Percentiles rank a stretch among this genome's conserved stretches.
Conservation (phyloP, 2,888 invertebrate genomes). For the Drosophila eohydei region DNA sequence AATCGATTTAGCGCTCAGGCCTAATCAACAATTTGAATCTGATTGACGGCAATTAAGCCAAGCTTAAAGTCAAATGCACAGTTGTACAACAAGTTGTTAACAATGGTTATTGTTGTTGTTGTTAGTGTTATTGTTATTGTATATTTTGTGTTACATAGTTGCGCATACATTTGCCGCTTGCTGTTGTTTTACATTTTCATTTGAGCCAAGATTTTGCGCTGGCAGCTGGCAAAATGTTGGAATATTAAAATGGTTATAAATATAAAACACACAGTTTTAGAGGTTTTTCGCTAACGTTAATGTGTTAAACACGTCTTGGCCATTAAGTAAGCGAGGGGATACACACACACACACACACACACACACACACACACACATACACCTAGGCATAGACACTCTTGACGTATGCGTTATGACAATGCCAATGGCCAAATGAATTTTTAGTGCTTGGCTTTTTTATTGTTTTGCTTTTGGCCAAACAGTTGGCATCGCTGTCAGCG, state of each 20-base stretch:
- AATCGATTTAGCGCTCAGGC: neutral
- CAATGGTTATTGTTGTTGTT: slow-evolving; percentile 48
- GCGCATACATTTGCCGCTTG: slow-evolving; percentile 44
- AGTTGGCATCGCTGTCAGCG: slow-evolving; percentile 41
- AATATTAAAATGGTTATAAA: slow-evolving; percentile 59
- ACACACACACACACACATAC: neutral
- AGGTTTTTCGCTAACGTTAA: slow-evolving; percentile 62
- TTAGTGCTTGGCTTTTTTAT: slow-evolving; percentile 36
- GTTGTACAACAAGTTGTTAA: slow-evolving; percentile 65
- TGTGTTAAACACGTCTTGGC: slow-evolving; percentile 78
- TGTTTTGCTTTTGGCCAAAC: slow-evolving; percentile 49
- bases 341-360: slow-evolving; percentile 15
- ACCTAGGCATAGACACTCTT: slow-evolving; percentile 28
- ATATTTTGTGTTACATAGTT: slow-evolving; percentile 32
- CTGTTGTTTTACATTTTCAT: slow-evolving; percentile 48
- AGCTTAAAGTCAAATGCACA: slow-evolving; percentile 26
- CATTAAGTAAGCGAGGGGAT: slow-evolving; percentile 54
- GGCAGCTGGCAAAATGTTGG: slow-evolving; percentile 42
- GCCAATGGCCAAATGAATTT: slow-evolving; percentile 57
- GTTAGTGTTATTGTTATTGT: slow-evolving; percentile 39
- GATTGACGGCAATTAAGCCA: slow-evolving; percentile 34
- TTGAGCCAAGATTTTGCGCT: slow-evolving; percentile 30
- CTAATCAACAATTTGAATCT: slow-evolving; percentile 21
- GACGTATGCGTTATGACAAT: slow-evolving; percentile 78
- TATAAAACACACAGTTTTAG: slow-evolving; percentile 60